Percentiles rank a stretch among this genome's conserved stretches.
These are phyloP conservation scores for Taurulus bubalis DNA, from an alignment of 2,113 vertebrate genomes.

Conservation along the genomic window DNA sequence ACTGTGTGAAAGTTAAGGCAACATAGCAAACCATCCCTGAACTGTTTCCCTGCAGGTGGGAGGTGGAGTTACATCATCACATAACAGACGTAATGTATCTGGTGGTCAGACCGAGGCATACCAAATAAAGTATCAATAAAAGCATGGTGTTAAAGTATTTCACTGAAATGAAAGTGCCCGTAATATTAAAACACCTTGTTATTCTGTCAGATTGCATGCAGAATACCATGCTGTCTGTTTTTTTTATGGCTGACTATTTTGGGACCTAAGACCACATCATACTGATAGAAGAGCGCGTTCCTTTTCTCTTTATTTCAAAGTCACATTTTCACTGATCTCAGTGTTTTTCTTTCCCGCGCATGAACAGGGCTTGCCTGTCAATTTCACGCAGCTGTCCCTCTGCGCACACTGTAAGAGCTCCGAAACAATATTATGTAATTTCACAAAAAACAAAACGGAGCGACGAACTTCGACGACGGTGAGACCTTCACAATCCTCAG, in stretches of 20 bases:
- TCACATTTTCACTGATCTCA: neutral
- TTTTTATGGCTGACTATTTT: neutral
- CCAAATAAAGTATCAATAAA: neutral
- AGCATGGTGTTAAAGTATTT: neutral
- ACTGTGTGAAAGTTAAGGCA: constrained; percentile 59
- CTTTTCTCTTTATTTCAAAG: constrained; percentile 5
- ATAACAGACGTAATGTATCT: neutral
- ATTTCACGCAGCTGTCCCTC: constrained; percentile 18
- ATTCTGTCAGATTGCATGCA: constrained; percentile 4
- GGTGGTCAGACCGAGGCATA: neutral
- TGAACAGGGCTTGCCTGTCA: constrained; percentile 1
- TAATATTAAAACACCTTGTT: neutral
- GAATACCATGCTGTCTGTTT: neutral
- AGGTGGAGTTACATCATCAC: neutral
- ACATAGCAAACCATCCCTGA: neutral
- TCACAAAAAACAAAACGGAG: constrained; percentile 12
- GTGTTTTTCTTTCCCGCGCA: neutral
- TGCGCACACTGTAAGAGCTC: constrained; percentile 9
- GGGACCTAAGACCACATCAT: constrained; percentile 9
- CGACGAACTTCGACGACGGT: neutral
- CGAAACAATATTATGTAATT: constrained; percentile 1
- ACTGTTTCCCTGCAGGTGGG: neutral
- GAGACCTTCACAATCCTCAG: neutral
- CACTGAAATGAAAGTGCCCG: too few species aligned
- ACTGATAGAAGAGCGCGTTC: neutral